A percentile compares a stretch with the other conserved stretches of the same genome.
Conservation (phyloP, 2,888 invertebrate species). For the Drosophila cognata region DNA sequence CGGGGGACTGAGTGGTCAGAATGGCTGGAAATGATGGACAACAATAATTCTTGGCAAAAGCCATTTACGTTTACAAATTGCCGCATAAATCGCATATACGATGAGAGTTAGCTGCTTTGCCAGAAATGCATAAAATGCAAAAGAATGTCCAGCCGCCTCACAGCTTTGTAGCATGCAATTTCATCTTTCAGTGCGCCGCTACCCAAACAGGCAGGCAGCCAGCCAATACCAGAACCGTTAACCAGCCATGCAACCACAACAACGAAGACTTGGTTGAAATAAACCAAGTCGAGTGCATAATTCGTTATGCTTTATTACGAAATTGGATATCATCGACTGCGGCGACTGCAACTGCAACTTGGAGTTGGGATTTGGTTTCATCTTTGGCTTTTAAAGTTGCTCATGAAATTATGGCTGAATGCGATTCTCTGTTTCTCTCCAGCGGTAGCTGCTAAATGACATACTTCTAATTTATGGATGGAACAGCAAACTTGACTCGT, state of each 20-base stretch:
- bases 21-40: conserved; percentile 71
- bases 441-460: conserved; percentile 75
- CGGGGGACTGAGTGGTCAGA: conserved; percentile 22
- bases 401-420: conserved; percentile 66
- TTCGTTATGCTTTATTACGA: conserved; percentile 80
- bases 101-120: conserved; percentile 66
- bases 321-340: conserved; percentile 76
- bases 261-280: conserved; percentile 59
- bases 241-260: conserved; percentile 52
- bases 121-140: conserved; percentile 68
- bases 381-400: conserved; percentile 41
- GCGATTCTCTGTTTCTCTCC: conserved; percentile 50
- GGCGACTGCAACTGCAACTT: conserved; percentile 30
- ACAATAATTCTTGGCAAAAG: conserved; percentile 80
- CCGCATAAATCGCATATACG: conserved; percentile 81
- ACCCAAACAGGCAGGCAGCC: conserved; percentile 60
- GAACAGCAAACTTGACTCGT: conserved; percentile 34
- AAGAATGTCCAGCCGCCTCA: conserved; percentile 26
- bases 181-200: conserved; percentile 49
- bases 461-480: conserved; percentile 79
- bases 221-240: conserved; percentile 72
- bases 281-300: conserved; percentile 79
- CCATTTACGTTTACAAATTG: conserved; percentile 81
- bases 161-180: conserved; percentile 52
- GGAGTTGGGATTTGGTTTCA: conserved; percentile 26